Conservation (phyloP, 1,140 invertebrate genomes). For the Neodiprion fabricii region DNA sequence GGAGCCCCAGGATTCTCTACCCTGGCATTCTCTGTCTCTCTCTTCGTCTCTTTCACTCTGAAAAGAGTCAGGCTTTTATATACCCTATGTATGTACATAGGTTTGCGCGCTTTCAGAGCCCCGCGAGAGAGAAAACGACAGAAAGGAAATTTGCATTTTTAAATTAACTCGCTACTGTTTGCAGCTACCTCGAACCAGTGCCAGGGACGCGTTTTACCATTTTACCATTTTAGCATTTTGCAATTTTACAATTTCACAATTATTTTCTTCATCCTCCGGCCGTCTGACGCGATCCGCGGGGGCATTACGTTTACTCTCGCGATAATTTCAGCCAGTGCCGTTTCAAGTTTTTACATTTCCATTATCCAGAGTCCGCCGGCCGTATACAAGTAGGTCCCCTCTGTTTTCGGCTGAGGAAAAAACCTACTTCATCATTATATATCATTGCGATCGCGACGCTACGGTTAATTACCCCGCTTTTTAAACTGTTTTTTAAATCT, state of each 20-base stretch:
- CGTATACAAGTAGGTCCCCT: neutral
- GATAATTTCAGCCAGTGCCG: slow-evolving; percentile 28
- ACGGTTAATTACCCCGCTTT: neutral
- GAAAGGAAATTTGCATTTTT: slow-evolving; percentile 60
- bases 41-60: slow-evolving; percentile 19
- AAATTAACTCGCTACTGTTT: slow-evolving; percentile 63
- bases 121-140: neutral
- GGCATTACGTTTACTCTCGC: slow-evolving; percentile 35
- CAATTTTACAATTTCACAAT: neutral
- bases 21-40: slow-evolving; percentile 21
- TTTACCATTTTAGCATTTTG: slow-evolving; percentile 50
- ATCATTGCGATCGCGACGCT: neutral
- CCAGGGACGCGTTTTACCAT: slow-evolving; percentile 51
- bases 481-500: neutral
- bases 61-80: slow-evolving; percentile 11
- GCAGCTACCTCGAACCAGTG: slow-evolving; percentile 56
- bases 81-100: neutral
- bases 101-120: neutral
- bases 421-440: neutral
- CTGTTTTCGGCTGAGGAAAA: neutral
- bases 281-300: slow-evolving; percentile 16
- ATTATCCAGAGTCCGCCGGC: neutral
- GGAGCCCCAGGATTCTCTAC: slow-evolving; percentile 21
- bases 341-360: neutral
- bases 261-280: too few species aligned